Conservation (phyloP, 1,140 invertebrate genomes). For the Dreissena rostriformis region DNA sequence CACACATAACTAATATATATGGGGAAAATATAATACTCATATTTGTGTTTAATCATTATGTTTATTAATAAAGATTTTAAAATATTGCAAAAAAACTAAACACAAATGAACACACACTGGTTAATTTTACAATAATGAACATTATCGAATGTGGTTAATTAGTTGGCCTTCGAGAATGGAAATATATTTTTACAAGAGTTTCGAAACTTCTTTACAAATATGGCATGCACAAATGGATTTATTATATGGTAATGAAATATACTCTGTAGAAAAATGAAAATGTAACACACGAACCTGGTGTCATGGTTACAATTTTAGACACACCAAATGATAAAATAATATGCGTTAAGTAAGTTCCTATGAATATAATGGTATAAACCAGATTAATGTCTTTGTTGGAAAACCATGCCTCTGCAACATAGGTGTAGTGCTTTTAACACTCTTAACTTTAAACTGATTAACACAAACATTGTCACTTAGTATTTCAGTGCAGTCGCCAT, state of each 20-base stretch:
- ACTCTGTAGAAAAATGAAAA: slow-evolving; percentile 39
- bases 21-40: too few species aligned
- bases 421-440: slow-evolving; percentile 3
- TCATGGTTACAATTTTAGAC: background rate
- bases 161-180: background rate
- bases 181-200: slow-evolving; percentile 1
- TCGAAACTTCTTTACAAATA: slow-evolving; percentile 37
- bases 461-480: background rate
- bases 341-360: slow-evolving; percentile 33
- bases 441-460: background rate
- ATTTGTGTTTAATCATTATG: too few species aligned
- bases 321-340: slow-evolving; percentile 14
- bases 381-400: slow-evolving; percentile 45
- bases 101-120: too few species aligned
- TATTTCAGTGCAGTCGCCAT: background rate
- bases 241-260: slow-evolving; percentile 49
- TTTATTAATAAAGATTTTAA: too few species aligned
- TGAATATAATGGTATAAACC: slow-evolving; percentile 41
- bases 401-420: slow-evolving; percentile 5
- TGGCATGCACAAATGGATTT: slow-evolving; percentile 30
- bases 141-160: background rate
- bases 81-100: too few species aligned
- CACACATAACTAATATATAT: too few species aligned
- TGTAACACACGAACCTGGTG: background rate
- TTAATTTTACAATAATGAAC: too few species aligned